These are phyloP conservation scores for Parnassius orleans DNA, from an alignment of 2,888 invertebrate genomes.

Conservation along the genomic window DNA sequence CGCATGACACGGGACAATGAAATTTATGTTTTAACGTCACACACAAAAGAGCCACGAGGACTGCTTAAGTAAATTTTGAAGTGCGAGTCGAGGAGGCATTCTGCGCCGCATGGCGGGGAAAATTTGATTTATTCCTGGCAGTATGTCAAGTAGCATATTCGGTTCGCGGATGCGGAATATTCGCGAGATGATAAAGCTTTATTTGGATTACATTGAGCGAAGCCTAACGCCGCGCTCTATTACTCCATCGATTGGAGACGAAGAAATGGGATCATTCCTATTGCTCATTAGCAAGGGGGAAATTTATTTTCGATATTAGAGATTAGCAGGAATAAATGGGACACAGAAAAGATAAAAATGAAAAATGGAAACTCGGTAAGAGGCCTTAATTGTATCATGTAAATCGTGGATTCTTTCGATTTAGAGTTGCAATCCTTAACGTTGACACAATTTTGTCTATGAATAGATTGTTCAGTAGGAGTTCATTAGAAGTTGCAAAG, in stretches of 20 bases:
- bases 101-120: constrained; percentile 34
- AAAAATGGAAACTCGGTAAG: constrained; percentile 1
- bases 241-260: constrained; percentile 42
- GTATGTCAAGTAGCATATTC: constrained; percentile 67
- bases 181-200: constrained; percentile 62
- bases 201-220: constrained; percentile 63
- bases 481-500: constrained; percentile 53
- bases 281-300: constrained; percentile 33
- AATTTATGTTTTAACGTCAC: constrained; percentile 32
- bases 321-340: constrained; percentile 20
- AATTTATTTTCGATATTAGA: constrained; percentile 30
- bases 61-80: constrained; percentile 24
- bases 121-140: constrained; percentile 73
- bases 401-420: constrained; percentile 17
- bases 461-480: constrained; percentile 41
- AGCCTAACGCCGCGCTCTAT: constrained; percentile 42
- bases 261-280: constrained; percentile 30
- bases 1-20: constrained; percentile 12
- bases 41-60: constrained; percentile 28
- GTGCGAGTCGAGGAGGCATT: constrained; percentile 27
- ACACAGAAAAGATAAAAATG: constrained; percentile 16
- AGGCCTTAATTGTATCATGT: constrained; percentile 15
- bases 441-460: constrained; percentile 26
- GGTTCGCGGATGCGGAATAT: constrained; percentile 59
- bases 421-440: constrained; percentile 14